Evolutionary conservation across 2,797 vertebrate species (phyloP).

Genomic region (Furcifer pardalis): DNA sequence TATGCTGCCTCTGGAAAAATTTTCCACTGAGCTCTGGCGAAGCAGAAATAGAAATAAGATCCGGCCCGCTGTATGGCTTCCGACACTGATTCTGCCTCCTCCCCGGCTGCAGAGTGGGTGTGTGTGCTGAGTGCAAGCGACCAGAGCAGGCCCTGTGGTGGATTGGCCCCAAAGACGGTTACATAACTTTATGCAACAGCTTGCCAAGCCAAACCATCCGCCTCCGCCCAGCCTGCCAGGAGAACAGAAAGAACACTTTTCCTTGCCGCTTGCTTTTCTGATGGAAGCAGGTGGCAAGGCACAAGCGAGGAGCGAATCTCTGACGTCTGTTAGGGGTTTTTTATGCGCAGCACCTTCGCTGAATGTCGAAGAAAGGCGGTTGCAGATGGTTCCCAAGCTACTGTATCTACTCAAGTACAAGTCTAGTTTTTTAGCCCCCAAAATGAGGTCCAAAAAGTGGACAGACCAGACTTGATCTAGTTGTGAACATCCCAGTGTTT

Average conservation of each 20-base stretch:
- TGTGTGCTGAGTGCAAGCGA: not conserved
- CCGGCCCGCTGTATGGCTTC: not conserved
- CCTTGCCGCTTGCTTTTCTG: not conserved
- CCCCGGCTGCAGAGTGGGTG: no score
- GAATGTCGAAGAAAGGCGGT: not conserved
- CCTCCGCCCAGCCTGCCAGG: not conserved
- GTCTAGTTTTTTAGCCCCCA: no score
- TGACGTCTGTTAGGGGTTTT: no score
- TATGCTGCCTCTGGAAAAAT: conserved; percentile 6
- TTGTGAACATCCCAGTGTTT: not conserved
- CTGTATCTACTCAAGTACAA: no score
- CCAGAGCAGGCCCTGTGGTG: no score
- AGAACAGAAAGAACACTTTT: not conserved
- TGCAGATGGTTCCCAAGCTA: not conserved
- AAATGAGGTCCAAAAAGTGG: no score
- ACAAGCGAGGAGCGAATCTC: not conserved
- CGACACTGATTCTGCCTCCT: not conserved
- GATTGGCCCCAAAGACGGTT: not conserved
- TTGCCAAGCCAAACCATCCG: not conserved
- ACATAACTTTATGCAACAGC: not conserved
- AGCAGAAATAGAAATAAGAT: not conserved
- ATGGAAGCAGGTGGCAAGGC: not conserved
- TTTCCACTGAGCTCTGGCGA: conserved; percentile 11
- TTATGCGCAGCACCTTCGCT: no score
- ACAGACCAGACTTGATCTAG: not conserved